phyloP scores from a whole-genome alignment of 1,140 invertebrate species.

The Delia radicum region DNA sequence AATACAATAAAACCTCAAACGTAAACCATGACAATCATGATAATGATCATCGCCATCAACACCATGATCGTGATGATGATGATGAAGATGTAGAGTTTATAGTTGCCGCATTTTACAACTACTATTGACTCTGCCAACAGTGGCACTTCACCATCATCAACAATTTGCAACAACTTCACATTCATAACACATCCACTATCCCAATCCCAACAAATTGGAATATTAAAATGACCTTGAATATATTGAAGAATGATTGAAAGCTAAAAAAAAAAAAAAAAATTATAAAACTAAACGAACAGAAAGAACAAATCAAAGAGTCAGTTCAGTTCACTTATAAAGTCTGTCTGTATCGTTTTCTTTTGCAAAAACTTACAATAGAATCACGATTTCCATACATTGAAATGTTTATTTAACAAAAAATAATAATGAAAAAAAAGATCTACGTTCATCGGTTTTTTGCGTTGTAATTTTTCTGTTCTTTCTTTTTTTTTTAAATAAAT shows the following conservation, averaged over 20 bases:
- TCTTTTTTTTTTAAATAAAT: no score
- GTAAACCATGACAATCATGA: not conserved
- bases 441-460: no score
- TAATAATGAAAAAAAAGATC: no score
- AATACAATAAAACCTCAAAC: not conserved
- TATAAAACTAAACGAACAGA: no score
- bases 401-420: no score
- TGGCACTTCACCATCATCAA: not conserved
- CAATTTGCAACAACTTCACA: not conserved
- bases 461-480: no score
- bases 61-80: not conserved
- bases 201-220: not conserved
- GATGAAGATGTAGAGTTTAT: not conserved
- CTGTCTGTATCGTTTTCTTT: no score
- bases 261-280: not conserved
- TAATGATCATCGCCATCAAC: not conserved
- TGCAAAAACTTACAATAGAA: no score
- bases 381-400: no score
- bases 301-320: no score
- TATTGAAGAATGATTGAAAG: slow-evolving; percentile 4
- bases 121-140: not conserved
- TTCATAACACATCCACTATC: not conserved
- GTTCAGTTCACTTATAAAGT: no score
- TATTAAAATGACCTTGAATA: not conserved
- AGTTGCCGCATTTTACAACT: not conserved